A percentile compares a stretch with the other conserved stretches of the same genome.
Conservation (phyloP, 2,113 vertebrate species). For the Heterotis niloticus region DNA sequence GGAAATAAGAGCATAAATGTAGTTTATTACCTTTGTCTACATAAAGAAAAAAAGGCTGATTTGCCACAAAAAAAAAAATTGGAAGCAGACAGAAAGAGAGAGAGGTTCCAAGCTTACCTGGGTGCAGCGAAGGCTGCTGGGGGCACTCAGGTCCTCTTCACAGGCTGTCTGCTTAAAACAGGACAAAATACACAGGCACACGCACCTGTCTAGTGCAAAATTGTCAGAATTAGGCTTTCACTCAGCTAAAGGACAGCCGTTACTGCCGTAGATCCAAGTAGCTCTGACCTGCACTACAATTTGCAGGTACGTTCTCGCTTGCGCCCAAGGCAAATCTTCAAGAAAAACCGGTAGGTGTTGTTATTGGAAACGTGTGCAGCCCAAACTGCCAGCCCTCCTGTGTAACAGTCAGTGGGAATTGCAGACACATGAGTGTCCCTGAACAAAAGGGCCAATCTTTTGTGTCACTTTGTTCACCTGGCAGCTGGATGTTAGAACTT, state of each 20-base stretch:
- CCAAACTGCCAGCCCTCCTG: constrained; percentile 8
- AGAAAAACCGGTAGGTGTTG: constrained; percentile 33
- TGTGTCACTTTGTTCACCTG: too few species aligned
- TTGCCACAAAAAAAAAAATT: too few species aligned
- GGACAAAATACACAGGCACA: background rate
- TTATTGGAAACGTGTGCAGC: constrained; percentile 10
- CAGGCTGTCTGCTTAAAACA: background rate
- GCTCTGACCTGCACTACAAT: background rate
- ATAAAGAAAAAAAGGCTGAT: too few species aligned
- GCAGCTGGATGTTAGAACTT: too few species aligned
- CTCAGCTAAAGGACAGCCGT: background rate
- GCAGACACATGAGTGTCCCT: too few species aligned
- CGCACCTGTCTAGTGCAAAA: background rate
- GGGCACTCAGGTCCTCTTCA: too few species aligned
- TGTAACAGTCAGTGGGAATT: background rate
- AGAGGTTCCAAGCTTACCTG: too few species aligned
- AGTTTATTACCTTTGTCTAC: too few species aligned
- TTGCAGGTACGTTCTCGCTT: constrained; percentile 19
- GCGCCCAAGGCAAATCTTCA: constrained; percentile 30
- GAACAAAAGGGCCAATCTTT: too few species aligned
- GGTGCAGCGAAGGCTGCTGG: too few species aligned
- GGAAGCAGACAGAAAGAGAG: too few species aligned
- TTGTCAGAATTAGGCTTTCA: background rate
- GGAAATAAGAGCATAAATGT: too few species aligned
- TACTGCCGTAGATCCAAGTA: background rate